phyloP scores from a whole-genome alignment of 2,797 vertebrate genomes.

The Chelidonichthys spinosus region DNA sequence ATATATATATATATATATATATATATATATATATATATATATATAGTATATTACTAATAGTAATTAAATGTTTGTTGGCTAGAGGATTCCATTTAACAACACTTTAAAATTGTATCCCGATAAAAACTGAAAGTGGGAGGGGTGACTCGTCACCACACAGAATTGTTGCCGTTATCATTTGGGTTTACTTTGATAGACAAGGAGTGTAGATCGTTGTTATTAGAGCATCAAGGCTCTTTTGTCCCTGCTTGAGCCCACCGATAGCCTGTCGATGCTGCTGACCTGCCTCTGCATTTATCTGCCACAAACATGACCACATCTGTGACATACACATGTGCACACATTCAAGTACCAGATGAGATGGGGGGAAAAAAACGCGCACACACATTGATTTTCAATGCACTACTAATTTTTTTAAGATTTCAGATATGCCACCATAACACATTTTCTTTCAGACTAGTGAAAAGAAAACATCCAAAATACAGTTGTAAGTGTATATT shows the following conservation, averaged over 20 bases:
- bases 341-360: neutral
- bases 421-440: neutral
- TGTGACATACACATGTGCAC: slow-evolving; percentile 4
- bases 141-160: slow-evolving; percentile 2
- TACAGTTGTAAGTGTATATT: too few species aligned
- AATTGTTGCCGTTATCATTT: slow-evolving; percentile 37
- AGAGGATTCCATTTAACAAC: slow-evolving; percentile 41
- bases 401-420: neutral
- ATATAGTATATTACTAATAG: too few species aligned
- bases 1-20: neutral
- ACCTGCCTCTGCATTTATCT: slow-evolving; percentile 34
- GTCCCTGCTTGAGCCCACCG: slow-evolving; percentile 33
- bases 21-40: neutral
- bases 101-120: slow-evolving; percentile 38
- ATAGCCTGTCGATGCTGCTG: slow-evolving; percentile 47
- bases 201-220: slow-evolving; percentile 46
- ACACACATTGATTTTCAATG: neutral
- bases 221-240: slow-evolving; percentile 50
- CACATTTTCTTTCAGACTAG: neutral
- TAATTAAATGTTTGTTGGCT: slow-evolving; percentile 42
- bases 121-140: slow-evolving; percentile 29
- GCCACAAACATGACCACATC: slow-evolving; percentile 17
- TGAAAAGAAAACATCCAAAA: too few species aligned
- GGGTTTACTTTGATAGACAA: slow-evolving; percentile 44
- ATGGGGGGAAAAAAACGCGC: neutral